Base-by-base conservation (phyloP, 2,113 vertebrate species). In the Solea solea region DNA sequence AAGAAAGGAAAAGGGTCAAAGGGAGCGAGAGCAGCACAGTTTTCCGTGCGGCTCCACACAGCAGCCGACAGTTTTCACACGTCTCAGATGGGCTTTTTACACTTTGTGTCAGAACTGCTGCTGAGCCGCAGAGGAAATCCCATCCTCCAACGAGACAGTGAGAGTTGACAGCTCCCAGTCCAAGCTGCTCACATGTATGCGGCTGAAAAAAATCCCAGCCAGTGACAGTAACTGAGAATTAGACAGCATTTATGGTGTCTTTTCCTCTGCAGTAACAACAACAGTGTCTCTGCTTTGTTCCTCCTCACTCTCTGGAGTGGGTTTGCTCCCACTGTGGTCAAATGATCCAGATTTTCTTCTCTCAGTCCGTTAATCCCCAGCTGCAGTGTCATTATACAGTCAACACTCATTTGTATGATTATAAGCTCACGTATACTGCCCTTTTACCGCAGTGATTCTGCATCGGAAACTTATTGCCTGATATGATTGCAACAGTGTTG, bases 1-100 rank as follows among this genome's bases (percentile, higher is more conserved):
- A 67, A 50, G 74, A 74, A 76, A 71, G 70, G 57, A 79, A 71
- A 85, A 72, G 84, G 74, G 79, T 84, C 81, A 68, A 34, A 83
- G 67, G 57, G 69, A 79, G 76, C 74, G 64, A 71, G 27, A 66
- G 74, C 63, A 74, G 79, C 80, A 76, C 70, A 80, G 21, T 72
- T 82, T 81, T 86, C 77, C 49, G 0, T 51, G 41, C 60, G 72
- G 55, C 65, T 70, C 64, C 11, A 49, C 74, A 21, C 44, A 46
- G 81, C 64, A 41, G 74, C 71, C 76, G 57, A 82, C 76, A 81
- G 76, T 75, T 74, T 86, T 82, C 69, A 80, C 77, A 78, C 68
- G 76, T 87, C 86, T 87, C 77, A 67, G 79, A 76, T 69, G 74
- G 71, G 86, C 74, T 86, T 89, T 88, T 88, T 80, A 77, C 80